Percentiles rank a stretch among this genome's conserved stretches.
phyloP scores from a whole-genome alignment of 1,140 invertebrate species.

The Drosophila persimilis region DNA sequence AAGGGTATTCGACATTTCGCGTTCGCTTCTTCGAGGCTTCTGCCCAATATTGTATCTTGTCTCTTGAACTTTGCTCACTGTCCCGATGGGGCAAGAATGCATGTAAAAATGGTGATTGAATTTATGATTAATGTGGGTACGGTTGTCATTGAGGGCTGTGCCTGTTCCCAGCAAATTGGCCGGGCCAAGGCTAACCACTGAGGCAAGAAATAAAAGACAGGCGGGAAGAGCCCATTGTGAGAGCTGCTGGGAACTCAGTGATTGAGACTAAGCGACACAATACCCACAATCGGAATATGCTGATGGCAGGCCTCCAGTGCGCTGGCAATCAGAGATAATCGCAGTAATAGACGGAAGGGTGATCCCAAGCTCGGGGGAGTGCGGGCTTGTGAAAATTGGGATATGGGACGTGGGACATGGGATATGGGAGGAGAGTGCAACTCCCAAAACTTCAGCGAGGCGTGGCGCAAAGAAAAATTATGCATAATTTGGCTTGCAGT shows the following conservation, averaged over 20 bases:
- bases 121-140: constrained; percentile 65
- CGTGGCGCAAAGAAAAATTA: constrained; percentile 35
- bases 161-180: constrained; percentile 55
- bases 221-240: constrained; percentile 61
- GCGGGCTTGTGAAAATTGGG: no score
- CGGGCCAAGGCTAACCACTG: constrained; percentile 51
- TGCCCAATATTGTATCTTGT: constrained; percentile 1
- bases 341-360: constrained; percentile 25
- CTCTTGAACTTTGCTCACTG: constrained; percentile 4
- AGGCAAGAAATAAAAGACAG: constrained; percentile 42
- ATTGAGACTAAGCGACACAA: constrained; percentile 22
- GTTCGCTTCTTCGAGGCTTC: constrained; percentile 5
- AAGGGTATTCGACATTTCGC: constrained; percentile 2
- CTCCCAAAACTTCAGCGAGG: constrained; percentile 27
- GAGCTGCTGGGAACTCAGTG: constrained; percentile 26
- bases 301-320: constrained; percentile 31
- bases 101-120: constrained; percentile 76
- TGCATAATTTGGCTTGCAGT: constrained; percentile 47
- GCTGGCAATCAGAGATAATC: constrained; percentile 44
- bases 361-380: no score
- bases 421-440: not conserved
- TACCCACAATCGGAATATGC: constrained; percentile 20
- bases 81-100: constrained; percentile 67
- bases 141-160: constrained; percentile 57
- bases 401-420: no score